phyloP scores from a whole-genome alignment of 2,113 vertebrate species.

The Penelope pileata region DNA sequence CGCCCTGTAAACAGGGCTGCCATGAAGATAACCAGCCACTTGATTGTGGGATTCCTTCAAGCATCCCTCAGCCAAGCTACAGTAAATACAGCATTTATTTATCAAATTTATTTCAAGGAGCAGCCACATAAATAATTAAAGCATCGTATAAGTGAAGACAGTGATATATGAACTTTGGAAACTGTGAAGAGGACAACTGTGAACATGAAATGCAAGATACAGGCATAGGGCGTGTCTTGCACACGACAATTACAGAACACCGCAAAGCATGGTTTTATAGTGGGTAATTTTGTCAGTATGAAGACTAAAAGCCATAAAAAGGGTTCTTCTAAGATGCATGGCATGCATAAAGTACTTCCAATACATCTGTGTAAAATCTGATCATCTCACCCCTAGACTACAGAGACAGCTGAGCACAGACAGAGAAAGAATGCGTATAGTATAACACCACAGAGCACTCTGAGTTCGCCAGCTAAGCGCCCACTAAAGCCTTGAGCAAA shows the following conservation, averaged over 20 bases:
- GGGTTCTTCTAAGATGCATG: not conserved
- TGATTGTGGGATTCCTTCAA: not conserved
- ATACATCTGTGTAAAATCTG: not conserved
- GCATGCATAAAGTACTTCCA: not conserved
- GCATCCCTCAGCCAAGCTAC: not conserved
- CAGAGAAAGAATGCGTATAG: not conserved
- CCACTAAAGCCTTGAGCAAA: not conserved
- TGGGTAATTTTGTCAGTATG: not conserved
- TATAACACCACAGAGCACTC: not conserved
- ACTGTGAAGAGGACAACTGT: not conserved
- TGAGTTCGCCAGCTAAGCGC: not conserved
- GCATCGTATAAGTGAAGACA: not conserved
- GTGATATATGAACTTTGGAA: not conserved
- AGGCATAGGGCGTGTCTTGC: not conserved
- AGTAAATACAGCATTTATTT: not conserved
- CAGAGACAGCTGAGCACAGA: not conserved
- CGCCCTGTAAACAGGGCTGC: not conserved
- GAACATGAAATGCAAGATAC: rapidly evolving
- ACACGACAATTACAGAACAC: not conserved
- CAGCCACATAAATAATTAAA: not conserved
- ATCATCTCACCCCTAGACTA: rapidly evolving
- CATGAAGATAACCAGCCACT: too few relatives aligned
- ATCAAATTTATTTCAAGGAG: not conserved
- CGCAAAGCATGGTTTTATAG: not conserved
- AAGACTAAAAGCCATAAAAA: not conserved